phyloP scores from a whole-genome alignment of 2,888 invertebrate species.

The Yponomeuta cagnagella region DNA sequence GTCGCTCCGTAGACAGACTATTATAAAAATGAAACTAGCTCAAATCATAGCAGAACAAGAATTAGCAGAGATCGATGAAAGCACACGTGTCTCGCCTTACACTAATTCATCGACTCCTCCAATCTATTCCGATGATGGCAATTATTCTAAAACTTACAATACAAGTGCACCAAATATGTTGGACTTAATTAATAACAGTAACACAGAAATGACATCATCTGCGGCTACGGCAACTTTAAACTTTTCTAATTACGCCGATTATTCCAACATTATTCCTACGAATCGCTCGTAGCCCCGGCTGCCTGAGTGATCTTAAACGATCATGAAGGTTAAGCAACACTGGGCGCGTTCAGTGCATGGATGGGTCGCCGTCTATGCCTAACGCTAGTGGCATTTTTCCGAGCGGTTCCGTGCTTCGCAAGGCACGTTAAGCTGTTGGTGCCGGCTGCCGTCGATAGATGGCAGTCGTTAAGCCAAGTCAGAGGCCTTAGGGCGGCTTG shows the following conservation, averaged over 20 bases:
- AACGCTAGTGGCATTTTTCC: too few species aligned
- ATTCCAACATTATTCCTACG: too few species aligned
- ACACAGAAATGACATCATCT: slow-evolving; percentile 17
- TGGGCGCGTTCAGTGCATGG: too few species aligned
- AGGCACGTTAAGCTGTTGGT: too few species aligned
- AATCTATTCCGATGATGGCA: slow-evolving; percentile 17
- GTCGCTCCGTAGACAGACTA: slow-evolving; percentile 20
- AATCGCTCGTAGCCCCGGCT: too few species aligned
- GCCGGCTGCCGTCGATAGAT: too few species aligned
- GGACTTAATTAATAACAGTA: slow-evolving; percentile 17
- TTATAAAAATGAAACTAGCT: slow-evolving; percentile 17
- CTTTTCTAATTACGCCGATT: slow-evolving; percentile 17
- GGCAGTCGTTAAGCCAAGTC: too few species aligned
- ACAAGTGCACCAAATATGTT: slow-evolving; percentile 16
- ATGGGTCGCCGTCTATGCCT: too few species aligned
- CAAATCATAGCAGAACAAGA: slow-evolving; percentile 6
- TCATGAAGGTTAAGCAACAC: too few species aligned
- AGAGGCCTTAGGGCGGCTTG: too few species aligned
- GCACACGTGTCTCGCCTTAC: slow-evolving; percentile 18
- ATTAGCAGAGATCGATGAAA: slow-evolving; percentile 19
- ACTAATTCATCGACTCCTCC: slow-evolving; percentile 18
- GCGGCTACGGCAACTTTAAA: slow-evolving; percentile 17
- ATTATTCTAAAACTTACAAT: slow-evolving; percentile 16
- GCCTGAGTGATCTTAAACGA: too few species aligned
- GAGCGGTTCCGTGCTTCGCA: too few species aligned